These are phyloP conservation scores for Branchellion lobata DNA, from an alignment of 2,888 invertebrate species.

Conservation along the genomic window DNA sequence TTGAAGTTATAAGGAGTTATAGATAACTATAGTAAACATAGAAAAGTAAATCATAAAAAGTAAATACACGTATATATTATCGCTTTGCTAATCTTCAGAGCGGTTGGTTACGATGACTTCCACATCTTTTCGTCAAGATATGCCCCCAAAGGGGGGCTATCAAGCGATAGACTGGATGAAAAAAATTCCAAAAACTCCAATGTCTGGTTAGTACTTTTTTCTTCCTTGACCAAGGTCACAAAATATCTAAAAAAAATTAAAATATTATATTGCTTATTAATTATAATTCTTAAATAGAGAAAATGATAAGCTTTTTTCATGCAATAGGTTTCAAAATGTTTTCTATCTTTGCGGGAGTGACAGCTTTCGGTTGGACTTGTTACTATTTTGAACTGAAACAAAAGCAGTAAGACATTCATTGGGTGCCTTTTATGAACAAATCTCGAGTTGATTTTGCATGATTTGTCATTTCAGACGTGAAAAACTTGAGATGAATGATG, in stretches of 20 bases:
- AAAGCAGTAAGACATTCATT: neutral
- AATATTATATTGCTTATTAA: neutral
- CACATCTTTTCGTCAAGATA: conserved; percentile 71
- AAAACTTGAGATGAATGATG: conserved; percentile 75
- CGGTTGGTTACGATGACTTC: conserved; percentile 51
- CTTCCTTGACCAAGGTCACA: conserved; percentile 24
- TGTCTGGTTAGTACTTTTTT: conserved; percentile 45
- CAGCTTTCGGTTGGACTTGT: neutral
- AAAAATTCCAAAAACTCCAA: conserved; percentile 55
- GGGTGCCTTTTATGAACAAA: neutral
- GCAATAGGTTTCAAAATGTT: neutral
- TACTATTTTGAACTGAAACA: neutral
- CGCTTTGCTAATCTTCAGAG: too few relatives aligned
- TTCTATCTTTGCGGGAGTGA: neutral
- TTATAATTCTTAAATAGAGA: neutral
- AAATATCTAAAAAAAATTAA: conserved; percentile 10
- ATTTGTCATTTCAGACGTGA: too few relatives aligned
- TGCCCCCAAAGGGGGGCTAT: conserved; percentile 91
- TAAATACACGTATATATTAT: too few relatives aligned
- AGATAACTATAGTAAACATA: too few relatives aligned
- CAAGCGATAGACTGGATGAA: conserved; percentile 68
- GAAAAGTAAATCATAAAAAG: too few relatives aligned
- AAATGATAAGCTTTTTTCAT: too few relatives aligned
- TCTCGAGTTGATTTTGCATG: too few relatives aligned
- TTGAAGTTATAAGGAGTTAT: too few relatives aligned